Evolutionary conservation across 1,140 invertebrate species (phyloP), one percentile per base, ranked within the genome.

Genomic region (Chironomus striatipennis): DNA sequence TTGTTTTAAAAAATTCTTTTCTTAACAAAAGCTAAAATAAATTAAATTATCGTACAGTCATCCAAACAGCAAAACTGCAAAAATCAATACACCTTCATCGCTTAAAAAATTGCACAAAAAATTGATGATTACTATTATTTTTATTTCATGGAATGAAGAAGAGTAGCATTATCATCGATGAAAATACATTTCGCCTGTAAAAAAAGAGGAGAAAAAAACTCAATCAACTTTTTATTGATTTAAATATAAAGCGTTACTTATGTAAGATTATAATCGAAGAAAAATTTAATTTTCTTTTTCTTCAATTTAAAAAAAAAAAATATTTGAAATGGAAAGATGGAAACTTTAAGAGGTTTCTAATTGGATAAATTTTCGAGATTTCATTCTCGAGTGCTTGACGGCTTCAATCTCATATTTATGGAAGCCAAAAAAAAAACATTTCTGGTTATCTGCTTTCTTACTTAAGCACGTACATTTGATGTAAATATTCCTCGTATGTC

Each of bases 221-320:
- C 65, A 70, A 70, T 70, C 65, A 70, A 21, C 1, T 70, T 67
- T 70, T 70, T 70, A 70, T 70, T 70, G 65, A 70, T 70, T 70
- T 70, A 70, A 70, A n/a, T n/a, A 57, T 12, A 57, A 57, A 70
- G 10, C 47, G 10, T 57, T 57, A 12, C n/a, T 12, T n/a, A 12
- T 57, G 47, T 57, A 12, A 57, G 47, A 57, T 57, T 57, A 57
- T 57, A 57, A 12, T n/a, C 24, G 24, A 34, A 34, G 24, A 34
- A 34, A 34, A 34, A 34, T 34, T 34, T 34, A 34, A 34, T 34
- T 34, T 34, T 34, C 24, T 34, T 34, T 34, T 34, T 34, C 24
- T 2, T 34, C 2, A 34, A 34, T 1, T 5, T 2, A 34, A 34
- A 34, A 34, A 34, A 34, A 34, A 34, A 34, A 34, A 34, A 5